phyloP scores from a whole-genome alignment of 1,140 invertebrate species.

The Cryptotermes secundus region DNA sequence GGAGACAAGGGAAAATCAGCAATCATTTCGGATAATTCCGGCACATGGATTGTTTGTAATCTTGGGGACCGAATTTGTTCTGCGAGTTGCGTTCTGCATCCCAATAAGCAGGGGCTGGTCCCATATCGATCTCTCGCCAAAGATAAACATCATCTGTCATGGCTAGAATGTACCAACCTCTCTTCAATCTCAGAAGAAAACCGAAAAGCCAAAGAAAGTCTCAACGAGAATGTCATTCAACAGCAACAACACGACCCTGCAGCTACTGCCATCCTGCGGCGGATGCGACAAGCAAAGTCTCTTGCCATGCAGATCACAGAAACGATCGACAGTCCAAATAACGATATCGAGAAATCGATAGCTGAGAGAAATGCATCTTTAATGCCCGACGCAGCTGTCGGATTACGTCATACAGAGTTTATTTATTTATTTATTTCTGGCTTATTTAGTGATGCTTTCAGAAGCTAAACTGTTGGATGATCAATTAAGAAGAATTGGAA shows the following conservation, averaged over 20 bases:
- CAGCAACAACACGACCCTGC: not conserved
- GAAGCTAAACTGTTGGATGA: too few relatives aligned
- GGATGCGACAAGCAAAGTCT: not conserved
- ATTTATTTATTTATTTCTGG: too few relatives aligned
- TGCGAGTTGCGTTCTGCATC: not conserved
- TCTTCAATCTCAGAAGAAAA: too few relatives aligned
- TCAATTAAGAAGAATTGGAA: too few relatives aligned
- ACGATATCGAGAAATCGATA: not conserved
- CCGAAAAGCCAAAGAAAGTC: too few relatives aligned
- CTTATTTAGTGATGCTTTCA: too few relatives aligned
- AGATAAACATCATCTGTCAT: not conserved
- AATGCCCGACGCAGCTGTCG: too few relatives aligned
- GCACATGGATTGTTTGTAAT: slow-evolving; percentile 2
- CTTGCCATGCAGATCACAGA: too few relatives aligned
- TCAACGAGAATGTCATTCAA: too few relatives aligned
- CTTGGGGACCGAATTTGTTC: not conserved
- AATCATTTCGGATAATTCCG: not conserved
- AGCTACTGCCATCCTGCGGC: not conserved
- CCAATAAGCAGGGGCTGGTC: not conserved
- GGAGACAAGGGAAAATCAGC: too few relatives aligned
- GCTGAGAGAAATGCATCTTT: not conserved
- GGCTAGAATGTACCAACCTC: not conserved
- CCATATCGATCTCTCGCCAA: not conserved
- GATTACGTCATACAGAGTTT: too few relatives aligned
- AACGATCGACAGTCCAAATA: not conserved